Conservation (phyloP, 2,888 invertebrate genomes). For the Cataglyphis livida region DNA sequence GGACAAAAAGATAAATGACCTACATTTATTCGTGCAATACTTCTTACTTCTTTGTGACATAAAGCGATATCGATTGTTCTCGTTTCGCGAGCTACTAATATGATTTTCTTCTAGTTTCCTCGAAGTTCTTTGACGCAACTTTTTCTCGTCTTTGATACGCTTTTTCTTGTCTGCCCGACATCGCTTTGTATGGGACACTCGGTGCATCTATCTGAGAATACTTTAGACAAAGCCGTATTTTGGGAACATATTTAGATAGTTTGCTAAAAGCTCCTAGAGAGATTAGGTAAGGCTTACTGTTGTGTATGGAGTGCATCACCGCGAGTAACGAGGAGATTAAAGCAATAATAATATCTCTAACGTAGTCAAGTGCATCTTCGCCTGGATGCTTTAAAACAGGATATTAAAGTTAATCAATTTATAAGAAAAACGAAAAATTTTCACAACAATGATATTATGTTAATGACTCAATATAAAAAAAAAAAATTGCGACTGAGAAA, state of each 20-base stretch:
- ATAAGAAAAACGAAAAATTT: background rate
- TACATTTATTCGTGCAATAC: constrained; percentile 10
- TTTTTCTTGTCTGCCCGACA: background rate
- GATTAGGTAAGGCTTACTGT: constrained; percentile 36
- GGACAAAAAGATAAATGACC: constrained; percentile 33
- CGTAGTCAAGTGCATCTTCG: constrained; percentile 6
- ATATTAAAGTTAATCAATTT: background rate
- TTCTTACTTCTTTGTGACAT: constrained; percentile 26
- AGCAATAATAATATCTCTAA: constrained; percentile 25
- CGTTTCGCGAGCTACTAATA: constrained; percentile 18
- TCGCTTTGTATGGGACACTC: constrained; percentile 1
- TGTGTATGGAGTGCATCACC: constrained; percentile 25
- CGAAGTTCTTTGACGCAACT: background rate
- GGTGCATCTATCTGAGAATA: constrained; percentile 6
- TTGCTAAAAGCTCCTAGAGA: constrained; percentile 44
- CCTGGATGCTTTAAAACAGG: background rate
- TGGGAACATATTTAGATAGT: constrained; percentile 48
- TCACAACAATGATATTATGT: background rate
- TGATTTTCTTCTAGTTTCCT: background rate
- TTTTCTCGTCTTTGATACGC: background rate
- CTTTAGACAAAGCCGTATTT: constrained; percentile 18
- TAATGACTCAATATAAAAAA: background rate
- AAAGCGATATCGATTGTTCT: constrained; percentile 26
- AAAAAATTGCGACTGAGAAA: background rate
- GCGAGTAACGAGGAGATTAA: constrained; percentile 41